Evolutionary conservation across 2,888 invertebrate genomes (phyloP), one percentile per base, ranked within the genome.

Genomic region (Phortica okadai): DNA sequence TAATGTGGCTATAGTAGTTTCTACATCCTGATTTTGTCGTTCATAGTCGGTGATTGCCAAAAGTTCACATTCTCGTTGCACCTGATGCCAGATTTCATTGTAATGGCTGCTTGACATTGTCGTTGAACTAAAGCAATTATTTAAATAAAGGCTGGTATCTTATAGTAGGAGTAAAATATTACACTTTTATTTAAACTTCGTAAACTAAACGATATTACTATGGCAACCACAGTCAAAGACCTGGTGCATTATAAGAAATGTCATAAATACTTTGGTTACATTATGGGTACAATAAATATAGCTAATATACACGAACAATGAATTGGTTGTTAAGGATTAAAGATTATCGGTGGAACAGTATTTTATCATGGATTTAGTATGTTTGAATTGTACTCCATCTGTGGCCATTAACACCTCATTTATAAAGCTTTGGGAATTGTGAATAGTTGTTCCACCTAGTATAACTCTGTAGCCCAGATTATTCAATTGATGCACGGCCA

Each of bases 381-480:
- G 94, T 77, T 93, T 94, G 78, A 94, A 93, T 59, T 94, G 93
- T 2, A 94, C 92, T 5, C 95, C 95, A 76, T 93, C 93, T 85
- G 94, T 95, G 0, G 95, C 95, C 1, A 93, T 89, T 76, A 94
- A 92, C 0, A 97, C 94, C 91, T 97, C 97, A 76, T 95, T 94
- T 33, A 96, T 91, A 90, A 97, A 97, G 78, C 95, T 95, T 21
- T 94, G 91, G 0, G 97, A 96, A 90, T 98, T 99, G 89, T 98
- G 98, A 66, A 99, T 93, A 0, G 95, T 95, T 0, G 98, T 98
- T n/a, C 98, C 98, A 8, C 99, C 99, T 0, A 99, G 92, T 76
- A 98, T 93, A 21, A 98, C 94, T 83, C 95, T 94, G 89, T 96
- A 95, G 72, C 94, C 93, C 74, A 92, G 91, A 86, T 94, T 95